Conservation (phyloP, 2,113 vertebrate genomes). For the Pterocles burchelli region DNA sequence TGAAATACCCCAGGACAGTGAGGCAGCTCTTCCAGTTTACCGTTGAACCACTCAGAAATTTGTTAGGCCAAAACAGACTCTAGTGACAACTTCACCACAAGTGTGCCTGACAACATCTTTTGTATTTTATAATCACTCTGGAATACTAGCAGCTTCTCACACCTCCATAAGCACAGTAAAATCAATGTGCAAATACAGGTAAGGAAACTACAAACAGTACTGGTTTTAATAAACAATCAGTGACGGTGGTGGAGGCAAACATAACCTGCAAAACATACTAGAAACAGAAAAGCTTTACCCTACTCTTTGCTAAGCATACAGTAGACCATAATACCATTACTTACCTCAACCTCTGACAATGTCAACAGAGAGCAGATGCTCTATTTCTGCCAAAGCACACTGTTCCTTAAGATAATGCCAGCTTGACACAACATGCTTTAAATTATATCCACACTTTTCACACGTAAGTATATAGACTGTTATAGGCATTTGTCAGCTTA, state of each 20-base stretch:
- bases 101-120: background rate
- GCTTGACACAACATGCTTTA: background rate
- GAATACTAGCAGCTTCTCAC: background rate
- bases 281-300: slow-evolving; percentile 39
- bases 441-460: background rate
- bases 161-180: background rate
- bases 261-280: background rate
- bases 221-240: background rate
- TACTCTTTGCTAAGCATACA: slow-evolving; percentile 36
- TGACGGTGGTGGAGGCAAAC: background rate
- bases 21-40: background rate
- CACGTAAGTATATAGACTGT: background rate
- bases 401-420: background rate
- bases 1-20: background rate
- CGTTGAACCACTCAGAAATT: background rate
- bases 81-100: background rate
- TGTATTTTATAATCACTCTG: background rate
- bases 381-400: background rate
- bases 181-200: background rate
- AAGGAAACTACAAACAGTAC: background rate
- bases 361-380: slow-evolving; percentile 74
- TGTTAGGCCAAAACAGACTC: background rate
- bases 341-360: slow-evolving; percentile 48
- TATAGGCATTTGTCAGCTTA: background rate
- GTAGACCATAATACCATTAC: slow-evolving; percentile 50